Conservation (phyloP, 2,113 vertebrate genomes). For the Gavia stellata region DNA sequence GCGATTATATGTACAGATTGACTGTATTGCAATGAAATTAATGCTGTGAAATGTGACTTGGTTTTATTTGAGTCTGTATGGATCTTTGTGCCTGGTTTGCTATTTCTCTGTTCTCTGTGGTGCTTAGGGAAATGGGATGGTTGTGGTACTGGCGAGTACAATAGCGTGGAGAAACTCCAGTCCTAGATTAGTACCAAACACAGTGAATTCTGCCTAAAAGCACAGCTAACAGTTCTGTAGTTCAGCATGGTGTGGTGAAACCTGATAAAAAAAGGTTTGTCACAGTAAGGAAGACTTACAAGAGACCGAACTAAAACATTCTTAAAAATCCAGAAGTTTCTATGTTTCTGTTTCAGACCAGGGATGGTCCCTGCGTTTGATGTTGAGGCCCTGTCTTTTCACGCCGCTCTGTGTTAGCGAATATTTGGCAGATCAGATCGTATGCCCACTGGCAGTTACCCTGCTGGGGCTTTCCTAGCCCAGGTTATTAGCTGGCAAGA, state of each 20-base stretch:
- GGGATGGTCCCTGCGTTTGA: neutral
- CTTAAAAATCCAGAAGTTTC: neutral
- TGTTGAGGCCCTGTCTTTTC: neutral
- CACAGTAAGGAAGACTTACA: neutral
- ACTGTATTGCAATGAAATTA: neutral
- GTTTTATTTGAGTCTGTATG: neutral
- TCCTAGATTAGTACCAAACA: neutral
- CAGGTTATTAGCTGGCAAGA: neutral
- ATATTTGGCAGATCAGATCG: neutral
- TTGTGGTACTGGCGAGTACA: neutral
- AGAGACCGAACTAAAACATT: neutral
- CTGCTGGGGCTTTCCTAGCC: neutral
- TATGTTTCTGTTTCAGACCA: neutral
- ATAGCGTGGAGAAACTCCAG: neutral
- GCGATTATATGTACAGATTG: too few species aligned
- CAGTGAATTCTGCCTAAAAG: neutral
- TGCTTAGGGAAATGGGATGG: neutral
- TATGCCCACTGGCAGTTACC: neutral
- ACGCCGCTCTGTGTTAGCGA: neutral
- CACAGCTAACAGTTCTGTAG: neutral
- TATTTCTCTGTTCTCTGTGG: neutral
- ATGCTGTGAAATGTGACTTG: neutral
- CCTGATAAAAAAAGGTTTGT: neutral
- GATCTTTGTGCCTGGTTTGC: neutral
- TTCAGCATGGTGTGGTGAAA: neutral